Base-by-base conservation (phyloP, 2,888 invertebrate species). In the Netelia inedita region DNA sequence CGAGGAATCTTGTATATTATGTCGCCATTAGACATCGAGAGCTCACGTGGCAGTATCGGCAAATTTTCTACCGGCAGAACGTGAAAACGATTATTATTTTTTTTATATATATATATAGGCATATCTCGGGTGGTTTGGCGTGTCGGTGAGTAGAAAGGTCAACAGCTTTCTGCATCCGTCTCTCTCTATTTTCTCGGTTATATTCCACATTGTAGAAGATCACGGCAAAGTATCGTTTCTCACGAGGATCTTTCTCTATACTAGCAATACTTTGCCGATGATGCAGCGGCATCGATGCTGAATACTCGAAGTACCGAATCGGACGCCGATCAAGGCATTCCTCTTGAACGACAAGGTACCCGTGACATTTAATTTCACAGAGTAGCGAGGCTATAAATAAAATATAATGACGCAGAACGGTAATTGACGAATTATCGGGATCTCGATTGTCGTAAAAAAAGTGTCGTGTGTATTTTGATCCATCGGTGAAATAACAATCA, bases 131-230 rank as follows among this genome's bases (percentile, higher is more conserved):
- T 79, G 73, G 75, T 83, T 85, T 84, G 72, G 81, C 72, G 84
- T 79, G 73, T 72, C 71, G 79, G 69, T 50, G 66, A 63, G 50
- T 14, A 66, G 76, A 89, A 88, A 87, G 89, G 89, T 88, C 87
- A 87, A 68, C 87, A 84, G 50, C 71, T 50, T 68, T 71, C 69
- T 69, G 23, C 35, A 50, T 41, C 69, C 66, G 8, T 57, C n/a
- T 78, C 50, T 78, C 8, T 46, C 41, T 43, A 43, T 23, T 59
- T 46, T 78, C 50, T 69, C 57, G 66, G 63, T 81, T 63, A 21
- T 21, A 50, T 28, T n/a, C 43, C 23, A 59, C 41, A 69, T 82
- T 78, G 81, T 83, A 85, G 88, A 88, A 87, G 88, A 87, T 83
- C 85, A 83, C 75, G 79, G 57, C 73, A 61, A 65, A 71, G 82